Evolutionary conservation across 1,140 invertebrate genomes (phyloP), one percentile per base, ranked within the genome.

Genomic region (Idris sp.): DNA sequence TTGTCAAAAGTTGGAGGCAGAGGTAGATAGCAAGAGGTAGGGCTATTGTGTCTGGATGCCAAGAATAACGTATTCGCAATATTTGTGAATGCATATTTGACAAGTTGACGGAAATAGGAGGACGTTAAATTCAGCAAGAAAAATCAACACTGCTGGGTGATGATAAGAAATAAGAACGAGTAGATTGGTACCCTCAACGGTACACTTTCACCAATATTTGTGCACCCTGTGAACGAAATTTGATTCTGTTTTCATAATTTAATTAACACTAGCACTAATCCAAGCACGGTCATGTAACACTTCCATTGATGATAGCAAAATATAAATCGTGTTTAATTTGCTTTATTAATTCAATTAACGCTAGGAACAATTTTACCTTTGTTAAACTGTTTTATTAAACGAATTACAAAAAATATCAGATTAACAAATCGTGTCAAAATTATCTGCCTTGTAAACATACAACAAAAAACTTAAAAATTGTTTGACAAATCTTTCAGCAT

Each of bases 261-360:
- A 58, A 73, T 73, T 51, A 51, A 58, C 44, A 51, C 33, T 73
- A 59, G 59, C 69, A 10, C 16, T 2, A 0, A 5, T 53, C 69
- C 69, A 67, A 33, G 30, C 7, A 10, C 28, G 11, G 13, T 22
- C 48, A 13, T 26, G 15, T 33, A 8, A 56, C 44, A 46, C 59
- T 73, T 30, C 51, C 53, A 53, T 38, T 36, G 38, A 56, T 36
- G 38, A 56, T 62, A 16, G 31, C 25, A 10, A 35, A 35, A 51
- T 68, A 36, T 54, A 65, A 65, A 65, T 65, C 48, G 43, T 14
- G 11, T 7, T 36, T 54, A 33, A 71, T n/a, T 51, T 33, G 11
- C 7, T 61, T 38, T 30, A 38, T 46, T 51, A 44, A 36, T 30
- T 11, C 26, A 28, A 69, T 69, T 56, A 56, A 9, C 22, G n/a